Evolutionary conservation across 2,113 vertebrate species (phyloP).

Genomic region (crab-eating macaque (Macaca fascicularis)): DNA sequence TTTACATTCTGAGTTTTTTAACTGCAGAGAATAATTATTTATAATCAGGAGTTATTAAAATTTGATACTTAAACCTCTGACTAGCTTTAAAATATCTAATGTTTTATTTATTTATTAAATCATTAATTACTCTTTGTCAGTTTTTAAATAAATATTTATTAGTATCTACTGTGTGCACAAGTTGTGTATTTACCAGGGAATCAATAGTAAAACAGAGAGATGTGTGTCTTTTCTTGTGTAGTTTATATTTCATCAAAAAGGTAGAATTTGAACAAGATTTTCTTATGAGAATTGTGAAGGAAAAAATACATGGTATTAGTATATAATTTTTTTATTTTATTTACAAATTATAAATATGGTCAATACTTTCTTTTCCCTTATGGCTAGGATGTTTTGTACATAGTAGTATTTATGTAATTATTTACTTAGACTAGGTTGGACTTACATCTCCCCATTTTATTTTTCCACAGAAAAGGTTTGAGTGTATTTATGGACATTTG

Average conservation of each 20-base stretch:
- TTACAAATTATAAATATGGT: background rate
- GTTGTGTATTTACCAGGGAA: background rate
- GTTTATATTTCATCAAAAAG: background rate
- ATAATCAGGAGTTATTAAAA: background rate
- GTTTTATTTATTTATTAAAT: background rate
- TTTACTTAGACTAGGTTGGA: background rate
- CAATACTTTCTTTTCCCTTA: background rate
- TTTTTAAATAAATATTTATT: background rate
- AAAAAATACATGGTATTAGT: background rate
- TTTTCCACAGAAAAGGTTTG: background rate
- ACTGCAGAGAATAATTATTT: background rate
- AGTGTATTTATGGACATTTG: background rate
- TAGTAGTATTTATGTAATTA: background rate
- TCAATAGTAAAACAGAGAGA: background rate
- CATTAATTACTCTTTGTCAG: background rate
- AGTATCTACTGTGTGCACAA: background rate
- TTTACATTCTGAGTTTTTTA: background rate
- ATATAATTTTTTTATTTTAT: background rate
- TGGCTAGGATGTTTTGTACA: background rate
- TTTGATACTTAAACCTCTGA: background rate
- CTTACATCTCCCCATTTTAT: background rate
- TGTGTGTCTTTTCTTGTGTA: background rate
- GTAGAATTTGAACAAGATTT: background rate
- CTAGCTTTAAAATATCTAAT: background rate
- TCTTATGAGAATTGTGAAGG: background rate